Evolutionary conservation across 1,140 invertebrate species (phyloP), one percentile per base, ranked within the genome.

Genomic region (Caenorhabditis remanei): DNA sequence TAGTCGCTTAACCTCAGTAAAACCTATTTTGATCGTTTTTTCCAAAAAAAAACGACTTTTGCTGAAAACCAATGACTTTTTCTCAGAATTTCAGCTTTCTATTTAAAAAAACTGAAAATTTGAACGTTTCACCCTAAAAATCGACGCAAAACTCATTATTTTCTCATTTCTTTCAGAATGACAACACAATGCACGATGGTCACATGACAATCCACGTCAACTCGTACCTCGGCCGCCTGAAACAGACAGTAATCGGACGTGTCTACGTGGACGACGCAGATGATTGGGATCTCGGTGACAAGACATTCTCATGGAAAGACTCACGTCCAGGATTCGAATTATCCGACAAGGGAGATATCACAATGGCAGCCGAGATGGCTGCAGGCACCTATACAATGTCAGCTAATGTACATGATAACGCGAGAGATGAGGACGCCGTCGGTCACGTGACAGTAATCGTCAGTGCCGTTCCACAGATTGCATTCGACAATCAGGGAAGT

Each of bases 181-280:
- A 92, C 85, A 92, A 92, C 83, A 87, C 90, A 21, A 92, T 92
- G 91, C 87, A 71, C 65, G 92, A 92, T 83, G 91, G 92, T 2
- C 71, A 85, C 13, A 91, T 90, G 90, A 86, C 86, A 11, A 90
- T 92, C 50, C 75, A 86, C 19, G 92, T 93, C 24, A 90, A 93
- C 85, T 87, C 85, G 6, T 92, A 92, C 79, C 85, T 90, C n/a
- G 92, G 92, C 13, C 90, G 91, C 56, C 79, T 92, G 55, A 87
- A 89, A 63, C 53, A 85, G 19, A 92, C 90, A 0, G 87, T 87
- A n/a, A 93, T 92, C 56, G 91, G 91, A 40, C 86, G 89, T 58
- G 90, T 92, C 21, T 92, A 88, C 67, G 91, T 92, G 3, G 85
- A 88, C 41, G 91, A 92, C 83, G 85, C 87, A 40, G 91, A 92